Percentiles rank a stretch among this genome's conserved stretches.
Conservation (phyloP, 2,888 invertebrate genomes). For the Apamea epomidion region DNA sequence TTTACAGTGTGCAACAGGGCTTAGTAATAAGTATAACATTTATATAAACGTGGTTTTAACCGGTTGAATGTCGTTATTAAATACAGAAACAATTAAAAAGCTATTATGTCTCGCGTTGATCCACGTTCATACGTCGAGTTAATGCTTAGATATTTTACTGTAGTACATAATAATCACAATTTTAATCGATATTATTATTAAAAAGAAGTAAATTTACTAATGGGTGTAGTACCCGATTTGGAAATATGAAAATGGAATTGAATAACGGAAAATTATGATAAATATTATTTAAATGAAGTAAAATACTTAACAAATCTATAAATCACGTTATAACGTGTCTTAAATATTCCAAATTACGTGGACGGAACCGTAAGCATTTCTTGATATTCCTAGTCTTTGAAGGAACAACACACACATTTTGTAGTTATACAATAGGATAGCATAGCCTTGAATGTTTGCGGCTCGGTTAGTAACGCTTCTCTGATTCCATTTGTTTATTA, state of each 20-base stretch:
- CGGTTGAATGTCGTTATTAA: neutral
- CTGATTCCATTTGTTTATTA: conserved; percentile 28
- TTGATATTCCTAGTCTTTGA: conserved; percentile 44
- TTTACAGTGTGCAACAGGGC: conserved; percentile 53
- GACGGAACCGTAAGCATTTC: conserved; percentile 45
- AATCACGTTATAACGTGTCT: neutral
- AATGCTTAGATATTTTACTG: conserved; percentile 48
- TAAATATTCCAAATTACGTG: conserved; percentile 35
- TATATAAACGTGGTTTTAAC: conserved; percentile 38
- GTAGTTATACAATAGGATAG: conserved; percentile 10
- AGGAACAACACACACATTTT: conserved; percentile 16
- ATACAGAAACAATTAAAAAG: neutral
- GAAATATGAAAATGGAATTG: conserved; percentile 7
- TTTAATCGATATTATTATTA: neutral
- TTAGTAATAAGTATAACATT: conserved; percentile 37
- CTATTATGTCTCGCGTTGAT: neutral
- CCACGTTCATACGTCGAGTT: neutral
- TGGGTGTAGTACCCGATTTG: neutral
- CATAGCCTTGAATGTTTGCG: conserved; percentile 18
- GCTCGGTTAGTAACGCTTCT: conserved; percentile 1
- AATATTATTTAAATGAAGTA: conserved; percentile 5
- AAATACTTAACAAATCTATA: neutral
- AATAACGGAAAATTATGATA: neutral
- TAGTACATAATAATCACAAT: conserved; percentile 32
- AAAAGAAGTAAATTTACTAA: too few relatives aligned